phyloP scores from a whole-genome alignment of 1,140 invertebrate species.

The Physella acuta region DNA sequence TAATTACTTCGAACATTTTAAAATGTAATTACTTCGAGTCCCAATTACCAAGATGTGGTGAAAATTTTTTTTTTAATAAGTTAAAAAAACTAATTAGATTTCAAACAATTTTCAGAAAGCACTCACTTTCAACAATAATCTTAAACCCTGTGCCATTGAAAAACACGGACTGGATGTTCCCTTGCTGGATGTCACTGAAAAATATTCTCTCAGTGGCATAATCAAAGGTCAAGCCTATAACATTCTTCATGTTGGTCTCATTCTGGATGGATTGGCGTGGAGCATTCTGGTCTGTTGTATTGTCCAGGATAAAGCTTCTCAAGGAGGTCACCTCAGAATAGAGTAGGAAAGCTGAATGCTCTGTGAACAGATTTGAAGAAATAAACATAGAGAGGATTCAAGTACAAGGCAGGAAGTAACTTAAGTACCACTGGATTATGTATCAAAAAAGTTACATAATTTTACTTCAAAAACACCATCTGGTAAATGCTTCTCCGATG shows the following conservation, averaged over 20 bases:
- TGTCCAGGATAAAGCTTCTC: conserved; percentile 77
- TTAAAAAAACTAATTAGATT: too few relatives aligned
- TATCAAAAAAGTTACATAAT: neutral
- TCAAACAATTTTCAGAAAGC: too few relatives aligned
- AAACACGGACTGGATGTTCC: conserved; percentile 78
- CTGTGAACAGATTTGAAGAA: conserved; percentile 44
- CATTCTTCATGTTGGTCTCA: conserved; percentile 76
- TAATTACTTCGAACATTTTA: too few relatives aligned
- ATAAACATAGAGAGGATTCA: neutral
- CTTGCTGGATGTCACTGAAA: conserved; percentile 84
- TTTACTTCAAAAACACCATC: too few relatives aligned
- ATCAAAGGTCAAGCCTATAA: conserved; percentile 81
- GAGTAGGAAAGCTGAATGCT: conserved; percentile 81
- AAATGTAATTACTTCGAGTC: too few relatives aligned
- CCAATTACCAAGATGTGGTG: too few relatives aligned
- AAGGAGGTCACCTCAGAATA: conserved; percentile 92
- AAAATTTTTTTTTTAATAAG: too few relatives aligned
- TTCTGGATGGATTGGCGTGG: conserved; percentile 78
- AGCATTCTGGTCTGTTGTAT: conserved; percentile 61
- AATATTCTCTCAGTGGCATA: conserved; percentile 72
- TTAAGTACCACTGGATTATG: neutral
- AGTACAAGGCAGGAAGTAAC: neutral
- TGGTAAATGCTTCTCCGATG: too few relatives aligned
- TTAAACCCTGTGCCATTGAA: conserved; percentile 78
- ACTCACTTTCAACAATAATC: conserved; percentile 67